phyloP scores from a whole-genome alignment of 2,797 vertebrate species.

The Siniperca undulata region DNA sequence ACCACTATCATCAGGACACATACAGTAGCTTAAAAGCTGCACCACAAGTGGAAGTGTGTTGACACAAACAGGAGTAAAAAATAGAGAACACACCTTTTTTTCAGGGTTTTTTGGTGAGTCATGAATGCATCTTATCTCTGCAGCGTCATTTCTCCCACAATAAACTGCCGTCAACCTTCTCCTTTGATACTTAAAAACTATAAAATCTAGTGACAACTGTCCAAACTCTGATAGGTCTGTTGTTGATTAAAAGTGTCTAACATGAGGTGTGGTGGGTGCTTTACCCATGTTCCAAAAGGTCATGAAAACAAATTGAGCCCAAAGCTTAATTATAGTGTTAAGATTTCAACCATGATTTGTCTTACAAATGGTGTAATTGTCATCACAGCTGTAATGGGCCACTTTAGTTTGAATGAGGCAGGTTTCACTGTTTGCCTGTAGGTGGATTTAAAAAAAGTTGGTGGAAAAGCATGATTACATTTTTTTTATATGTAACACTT shows the following conservation, averaged over 20 bases:
- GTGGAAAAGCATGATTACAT: conserved; percentile 20
- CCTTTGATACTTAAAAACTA: not conserved
- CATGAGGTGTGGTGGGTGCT: conserved; percentile 30
- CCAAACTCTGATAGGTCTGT: not conserved
- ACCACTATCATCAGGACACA: not conserved
- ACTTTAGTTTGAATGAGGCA: conserved; percentile 33
- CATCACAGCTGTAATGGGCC: conserved; percentile 39
- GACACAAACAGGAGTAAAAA: not conserved
- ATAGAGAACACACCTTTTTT: not conserved
- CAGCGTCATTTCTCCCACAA: not conserved
- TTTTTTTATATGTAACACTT: conserved; percentile 62
- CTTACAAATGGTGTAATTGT: conserved; percentile 10
- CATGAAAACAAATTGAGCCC: conserved; percentile 59
- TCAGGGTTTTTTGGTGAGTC: conserved; percentile 2
- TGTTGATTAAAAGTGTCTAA: not conserved
- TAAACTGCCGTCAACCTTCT: conserved; percentile 15
- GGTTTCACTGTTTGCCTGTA: conserved; percentile 38
- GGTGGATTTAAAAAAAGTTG: conserved; percentile 8
- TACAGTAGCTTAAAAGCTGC: conserved; percentile 2
- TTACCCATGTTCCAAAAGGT: conserved; percentile 59
- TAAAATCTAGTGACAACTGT: not conserved
- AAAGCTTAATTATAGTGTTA: conserved; percentile 52
- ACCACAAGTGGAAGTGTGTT: not conserved
- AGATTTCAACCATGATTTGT: conserved; percentile 23
- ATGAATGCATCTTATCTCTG: not conserved